Base-by-base conservation (phyloP, 2,113 vertebrate species). In the Sinocyclocheilus anophthalmus region DNA sequence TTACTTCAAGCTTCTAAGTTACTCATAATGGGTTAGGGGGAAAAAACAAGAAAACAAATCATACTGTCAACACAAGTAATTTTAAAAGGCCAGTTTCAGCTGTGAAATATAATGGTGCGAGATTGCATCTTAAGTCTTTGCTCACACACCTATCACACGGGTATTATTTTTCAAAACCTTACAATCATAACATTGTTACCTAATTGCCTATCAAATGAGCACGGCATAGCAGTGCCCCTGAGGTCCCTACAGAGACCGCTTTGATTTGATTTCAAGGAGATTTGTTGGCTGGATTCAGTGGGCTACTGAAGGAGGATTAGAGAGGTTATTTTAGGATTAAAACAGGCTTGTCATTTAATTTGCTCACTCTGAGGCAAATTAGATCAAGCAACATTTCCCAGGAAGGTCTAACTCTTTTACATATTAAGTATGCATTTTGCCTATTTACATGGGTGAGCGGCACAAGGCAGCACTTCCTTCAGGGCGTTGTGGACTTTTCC, bases 251-350 rank as follows among this genome's bases (percentile, higher is more conserved):
- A 39, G 76, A 89, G 76, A 48, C 53, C 33, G 77, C 76, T 65
- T 86, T 70, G 81, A 83, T 83, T 83, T 83, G 45, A 83, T 83
- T 83, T 83, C 65, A 70, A 70, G 61, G 79, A 81, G 45, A 83
- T 83, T 70, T 83, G 81, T 55, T 83, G 61, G 65, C 81, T 70
- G 45, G 81, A 83, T 53, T 83, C 65, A 70, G 80, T 82, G 80
- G 63, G 70, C 63, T 63, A 82, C 45, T 82, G 61, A 82, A 82
- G 63, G 65, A 37, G 81, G 65, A 70, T 83, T 83, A 70, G 65
- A 70, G 45, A 50, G 24, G 45, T 83, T 70, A 83, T 83, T 83
- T 83, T 65, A 70, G 81, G 63, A 70, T 70, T 70, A 70, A 83
- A 70, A 83, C 18, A 33, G 81, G 16, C 45, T 83, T 70, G 81